Evolutionary conservation across 2,113 vertebrate genomes (phyloP), one percentile per base, ranked within the genome.

Genomic region (Pollachius pollachius): DNA sequence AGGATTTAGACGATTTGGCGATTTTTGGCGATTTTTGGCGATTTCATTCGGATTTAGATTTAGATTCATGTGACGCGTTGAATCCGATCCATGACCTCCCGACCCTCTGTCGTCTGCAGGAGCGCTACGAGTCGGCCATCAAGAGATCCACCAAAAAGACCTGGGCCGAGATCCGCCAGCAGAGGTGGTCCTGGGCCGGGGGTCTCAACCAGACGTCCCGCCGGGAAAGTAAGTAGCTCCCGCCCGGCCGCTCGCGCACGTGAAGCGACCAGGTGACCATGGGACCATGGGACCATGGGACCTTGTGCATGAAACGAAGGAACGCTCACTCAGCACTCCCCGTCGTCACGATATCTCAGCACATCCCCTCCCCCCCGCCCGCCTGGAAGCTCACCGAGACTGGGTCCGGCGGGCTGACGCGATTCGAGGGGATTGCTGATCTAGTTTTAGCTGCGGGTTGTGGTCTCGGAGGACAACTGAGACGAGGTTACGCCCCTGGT

Each of bases 171-270:
- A 98, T 98, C 90, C 95, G 96, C 74, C 96, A 98, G 87, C 96
- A 98, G 91, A 91, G 96, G 72, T 98, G 96, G 96, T 98, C 96
- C 23, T 99, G 96, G 96, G 96, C 97, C 0, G 96, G 97, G 0
- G 95, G 95, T 62, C 90, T 98, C 68, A 96, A 97, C 87, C 96
- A 96, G 56, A 93, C 93, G 41, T 97, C 95, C 2, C 94, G 91
- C 82, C 96, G 95, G 90, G 95, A 95, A 0, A 96, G 95, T 97
- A 89, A 95, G 95, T 94, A 41, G 5, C 34, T 7, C 34, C 37
- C 2, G 27, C 25, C 52, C 15, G 60, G 12, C 6, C 19, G 12
- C 70, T 23, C 23, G 4, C 0, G 54, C 11, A 63, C 16, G 4
- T 2, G 23, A n/a, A 0, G 9, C 48, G 64, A 6, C 11, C 37